Conservation (phyloP, 2,797 vertebrate species). For the Pteropus rufus region DNA sequence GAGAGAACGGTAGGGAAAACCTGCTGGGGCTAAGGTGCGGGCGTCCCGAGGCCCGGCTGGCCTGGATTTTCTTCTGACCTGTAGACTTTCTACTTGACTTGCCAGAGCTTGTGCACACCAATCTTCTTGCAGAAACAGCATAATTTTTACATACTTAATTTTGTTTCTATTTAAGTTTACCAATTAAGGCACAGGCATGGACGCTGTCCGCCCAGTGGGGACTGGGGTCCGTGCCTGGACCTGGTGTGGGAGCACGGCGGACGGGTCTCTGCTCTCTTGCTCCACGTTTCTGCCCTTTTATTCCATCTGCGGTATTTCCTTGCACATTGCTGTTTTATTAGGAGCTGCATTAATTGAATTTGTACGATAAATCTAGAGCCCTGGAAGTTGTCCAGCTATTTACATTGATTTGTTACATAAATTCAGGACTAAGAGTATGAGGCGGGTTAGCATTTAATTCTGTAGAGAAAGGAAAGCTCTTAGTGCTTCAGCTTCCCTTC, state of each 20-base stretch:
- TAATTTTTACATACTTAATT: not conserved
- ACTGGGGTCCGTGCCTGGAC: not conserved
- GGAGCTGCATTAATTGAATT: conserved; percentile 63
- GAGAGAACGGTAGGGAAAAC: accelerated
- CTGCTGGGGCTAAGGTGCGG: accelerated
- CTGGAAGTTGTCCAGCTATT: conserved; percentile 66
- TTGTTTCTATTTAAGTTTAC: not conserved
- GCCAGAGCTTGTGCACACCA: not conserved
- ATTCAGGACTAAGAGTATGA: conserved; percentile 71
- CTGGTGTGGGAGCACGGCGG: not conserved
- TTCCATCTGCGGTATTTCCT: conserved; percentile 64
- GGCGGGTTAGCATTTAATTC: conserved; percentile 76
- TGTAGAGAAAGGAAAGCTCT: conserved; percentile 68
- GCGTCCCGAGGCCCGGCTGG: accelerated
- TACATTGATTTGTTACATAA: conserved; percentile 73
- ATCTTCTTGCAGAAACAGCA: not conserved
- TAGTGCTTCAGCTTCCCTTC: conserved; percentile 71
- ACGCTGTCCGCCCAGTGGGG: accelerated
- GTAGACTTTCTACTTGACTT: not conserved
- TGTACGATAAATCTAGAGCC: conserved; percentile 56
- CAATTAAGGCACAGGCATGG: not conserved
- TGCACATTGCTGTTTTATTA: conserved; percentile 60
- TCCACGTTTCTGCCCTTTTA: not conserved
- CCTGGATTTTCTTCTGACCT: not conserved
- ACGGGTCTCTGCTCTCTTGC: not conserved